Conservation (phyloP, 2,888 invertebrate species). For the Meteorus cinctellus region DNA sequence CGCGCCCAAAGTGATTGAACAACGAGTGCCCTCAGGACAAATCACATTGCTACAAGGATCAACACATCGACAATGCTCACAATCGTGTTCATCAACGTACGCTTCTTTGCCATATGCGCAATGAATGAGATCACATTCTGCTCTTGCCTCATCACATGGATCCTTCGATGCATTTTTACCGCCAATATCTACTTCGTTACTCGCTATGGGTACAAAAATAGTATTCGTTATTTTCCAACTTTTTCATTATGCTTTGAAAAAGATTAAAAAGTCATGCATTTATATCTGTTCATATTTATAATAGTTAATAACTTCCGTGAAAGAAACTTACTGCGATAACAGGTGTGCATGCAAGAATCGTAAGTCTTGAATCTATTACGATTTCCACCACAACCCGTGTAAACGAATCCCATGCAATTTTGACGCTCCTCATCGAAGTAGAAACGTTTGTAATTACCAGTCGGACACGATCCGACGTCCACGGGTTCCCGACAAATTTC, state of each 20-base stretch:
- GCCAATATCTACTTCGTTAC: conserved; percentile 72
- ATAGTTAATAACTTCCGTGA: not conserved
- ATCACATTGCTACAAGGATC: conserved; percentile 81
- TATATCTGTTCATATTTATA: not conserved
- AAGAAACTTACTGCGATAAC: conserved; percentile 72
- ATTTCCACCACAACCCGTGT: conserved; percentile 91
- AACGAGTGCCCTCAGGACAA: conserved; percentile 81
- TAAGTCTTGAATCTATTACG: conserved; percentile 87
- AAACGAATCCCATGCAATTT: conserved; percentile 87
- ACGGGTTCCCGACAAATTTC: conserved; percentile 80
- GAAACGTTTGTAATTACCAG: conserved; percentile 79
- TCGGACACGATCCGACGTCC: conserved; percentile 78
- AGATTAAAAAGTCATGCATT: not conserved
- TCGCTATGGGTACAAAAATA: conserved; percentile 54
- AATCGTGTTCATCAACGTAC: conserved; percentile 78
- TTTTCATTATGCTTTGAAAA: not conserved
- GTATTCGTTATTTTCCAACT: not conserved
- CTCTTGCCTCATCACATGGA: conserved; percentile 77
- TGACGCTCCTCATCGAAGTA: conserved; percentile 81
- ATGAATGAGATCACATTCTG: conserved; percentile 78
- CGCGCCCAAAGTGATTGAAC: conserved; percentile 76
- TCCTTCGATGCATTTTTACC: conserved; percentile 67
- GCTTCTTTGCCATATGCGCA: conserved; percentile 85
- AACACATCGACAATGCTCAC: conserved; percentile 83
- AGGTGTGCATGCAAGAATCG: conserved; percentile 81